These are phyloP conservation scores for Pygathrix nemaeus DNA, from an alignment of 2,113 vertebrate genomes.

Conservation along the genomic window DNA sequence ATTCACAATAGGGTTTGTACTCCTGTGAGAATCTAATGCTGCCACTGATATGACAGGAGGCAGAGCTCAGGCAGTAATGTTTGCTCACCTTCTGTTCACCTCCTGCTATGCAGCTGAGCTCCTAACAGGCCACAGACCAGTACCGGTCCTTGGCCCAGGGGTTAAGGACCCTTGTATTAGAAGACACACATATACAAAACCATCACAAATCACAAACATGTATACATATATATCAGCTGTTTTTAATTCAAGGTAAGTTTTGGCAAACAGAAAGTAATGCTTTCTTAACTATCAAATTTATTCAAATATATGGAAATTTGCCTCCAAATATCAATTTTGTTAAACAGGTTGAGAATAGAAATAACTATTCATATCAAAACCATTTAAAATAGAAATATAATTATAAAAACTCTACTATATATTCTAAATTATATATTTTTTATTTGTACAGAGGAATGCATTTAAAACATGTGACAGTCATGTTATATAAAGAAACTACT, in stretches of 20 bases:
- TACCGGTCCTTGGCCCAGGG: too few relatives aligned
- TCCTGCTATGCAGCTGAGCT: too few relatives aligned
- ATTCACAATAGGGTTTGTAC: too few relatives aligned
- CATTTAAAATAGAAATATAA: not conserved
- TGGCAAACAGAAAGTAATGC: constrained; percentile 34
- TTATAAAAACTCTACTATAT: not conserved
- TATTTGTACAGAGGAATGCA: not conserved
- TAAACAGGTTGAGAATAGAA: not conserved
- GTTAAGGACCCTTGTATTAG: not conserved
- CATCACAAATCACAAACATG: not conserved
- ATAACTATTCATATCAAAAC: not conserved
- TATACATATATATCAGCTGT: not conserved
- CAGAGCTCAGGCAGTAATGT: too few relatives aligned
- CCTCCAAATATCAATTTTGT: constrained; percentile 30
- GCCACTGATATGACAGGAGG: too few relatives aligned
- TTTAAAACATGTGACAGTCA: too few relatives aligned
- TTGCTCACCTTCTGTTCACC: too few relatives aligned
- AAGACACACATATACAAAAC: not conserved
- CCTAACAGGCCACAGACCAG: too few relatives aligned
- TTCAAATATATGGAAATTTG: constrained; percentile 13
- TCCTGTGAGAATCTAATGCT: too few relatives aligned
- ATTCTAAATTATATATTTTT: constrained; percentile 4
- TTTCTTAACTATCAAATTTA: constrained; percentile 26
- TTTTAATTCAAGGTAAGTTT: constrained; percentile 43
- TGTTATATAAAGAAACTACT: too few relatives aligned